Evolutionary conservation across 2,797 vertebrate genomes (phyloP).

Genomic region (Monodelphis domestica): DNA sequence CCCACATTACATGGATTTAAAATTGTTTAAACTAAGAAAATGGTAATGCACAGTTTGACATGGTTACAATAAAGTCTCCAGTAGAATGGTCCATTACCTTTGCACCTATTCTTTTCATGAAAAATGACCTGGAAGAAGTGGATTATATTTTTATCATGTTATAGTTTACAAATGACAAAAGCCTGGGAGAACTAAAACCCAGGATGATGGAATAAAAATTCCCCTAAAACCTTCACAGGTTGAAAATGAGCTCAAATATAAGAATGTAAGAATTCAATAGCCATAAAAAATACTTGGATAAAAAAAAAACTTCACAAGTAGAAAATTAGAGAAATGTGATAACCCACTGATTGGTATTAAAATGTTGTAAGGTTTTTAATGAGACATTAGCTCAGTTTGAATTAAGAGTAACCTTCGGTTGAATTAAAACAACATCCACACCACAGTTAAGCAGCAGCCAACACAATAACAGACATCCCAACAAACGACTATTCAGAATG

Average conservation of each 20-base stretch:
- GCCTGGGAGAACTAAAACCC: neutral
- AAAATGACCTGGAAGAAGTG: neutral
- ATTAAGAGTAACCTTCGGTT: neutral
- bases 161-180: neutral
- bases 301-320: neutral
- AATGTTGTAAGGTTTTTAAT: neutral
- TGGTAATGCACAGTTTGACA: neutral
- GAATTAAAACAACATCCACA: neutral
- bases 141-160: neutral
- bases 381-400: neutral
- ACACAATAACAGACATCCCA: neutral
- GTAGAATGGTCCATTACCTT: neutral
- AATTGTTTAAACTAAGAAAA: neutral
- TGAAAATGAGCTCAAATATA: neutral
- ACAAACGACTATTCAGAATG: neutral
- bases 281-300: neutral
- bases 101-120: neutral
- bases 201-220: too few species aligned
- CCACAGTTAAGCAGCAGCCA: neutral
- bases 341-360: neutral
- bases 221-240: neutral
- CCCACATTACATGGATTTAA: neutral
- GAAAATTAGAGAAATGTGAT: neutral
- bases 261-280: neutral
- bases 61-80: neutral